Conservation (phyloP, 2,888 invertebrate species). For the Teinopalpus imperialis region DNA sequence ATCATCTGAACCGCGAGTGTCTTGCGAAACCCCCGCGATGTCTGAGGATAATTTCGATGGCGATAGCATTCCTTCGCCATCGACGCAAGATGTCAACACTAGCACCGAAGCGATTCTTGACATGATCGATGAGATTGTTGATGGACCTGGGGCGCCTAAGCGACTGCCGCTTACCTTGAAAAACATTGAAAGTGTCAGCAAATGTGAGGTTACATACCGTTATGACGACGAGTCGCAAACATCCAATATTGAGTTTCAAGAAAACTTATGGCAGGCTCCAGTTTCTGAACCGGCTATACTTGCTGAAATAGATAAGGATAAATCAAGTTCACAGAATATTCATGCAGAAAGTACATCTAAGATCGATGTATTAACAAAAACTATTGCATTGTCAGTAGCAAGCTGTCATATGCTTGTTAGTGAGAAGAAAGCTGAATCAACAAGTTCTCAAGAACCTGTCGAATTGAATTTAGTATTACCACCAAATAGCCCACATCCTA, state of each 20-base stretch:
- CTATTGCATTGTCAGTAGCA: constrained; percentile 38
- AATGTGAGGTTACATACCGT: constrained; percentile 18
- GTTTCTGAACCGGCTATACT: constrained; percentile 37
- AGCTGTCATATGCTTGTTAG: constrained; percentile 40
- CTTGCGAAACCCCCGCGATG: constrained; percentile 64
- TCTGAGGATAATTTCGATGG: constrained; percentile 74
- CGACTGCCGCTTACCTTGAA: constrained; percentile 47
- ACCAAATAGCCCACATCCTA: constrained; percentile 30
- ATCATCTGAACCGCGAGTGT: constrained; percentile 54
- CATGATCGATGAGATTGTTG: constrained; percentile 78
- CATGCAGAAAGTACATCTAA: constrained; percentile 35
- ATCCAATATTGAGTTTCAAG: constrained; percentile 21
- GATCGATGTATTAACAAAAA: constrained; percentile 31
- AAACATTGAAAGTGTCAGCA: constrained; percentile 24
- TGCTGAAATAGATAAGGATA: constrained; percentile 44
- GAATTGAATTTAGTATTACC: constrained; percentile 33
- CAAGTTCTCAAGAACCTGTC: constrained; percentile 28
- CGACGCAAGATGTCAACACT: constrained; percentile 70
- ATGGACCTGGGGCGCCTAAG: constrained; percentile 70
- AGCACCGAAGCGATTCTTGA: constrained; percentile 78
- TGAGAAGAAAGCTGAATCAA: constrained; percentile 31
- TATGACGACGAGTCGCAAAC: constrained; percentile 28
- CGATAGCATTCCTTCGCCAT: constrained; percentile 74
- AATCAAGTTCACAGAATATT: constrained; percentile 30
- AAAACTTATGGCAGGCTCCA: constrained; percentile 30